Base-by-base conservation (phyloP, 2,888 invertebrate species). In the Bimastos eiseni region DNA sequence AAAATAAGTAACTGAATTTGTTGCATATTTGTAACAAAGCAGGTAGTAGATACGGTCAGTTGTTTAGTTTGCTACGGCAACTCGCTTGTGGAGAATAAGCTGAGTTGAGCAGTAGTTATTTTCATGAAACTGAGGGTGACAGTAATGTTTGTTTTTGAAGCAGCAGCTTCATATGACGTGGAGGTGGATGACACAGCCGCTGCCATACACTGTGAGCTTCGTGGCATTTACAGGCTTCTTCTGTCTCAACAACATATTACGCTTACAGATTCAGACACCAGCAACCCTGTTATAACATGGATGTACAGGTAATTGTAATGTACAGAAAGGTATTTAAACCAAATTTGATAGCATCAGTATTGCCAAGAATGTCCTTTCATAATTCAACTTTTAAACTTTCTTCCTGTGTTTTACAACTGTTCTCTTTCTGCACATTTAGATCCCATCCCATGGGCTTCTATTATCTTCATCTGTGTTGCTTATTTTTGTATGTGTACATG, bases 171-270 rank as follows among this genome's bases (percentile, higher is more conserved):
- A 86, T 86, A 36, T 89, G 89, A 89, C 19, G 89, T 89, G 44
- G 55, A 89, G 49, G 55, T 70, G 30, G 89, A 89, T n/a, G 89
- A 89, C 70, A 89, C 89, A 30, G 89, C 55, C 15, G 89, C 89
- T 55, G 89, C 89, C 24, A 70, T 55, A 37, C 55, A 49, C 89
- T 89, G 89, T 89, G 89, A 70, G 37, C 44, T 89, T n/a, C 34
- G 70, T 30, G 89, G 89, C 37, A n/a, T 37, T 15, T 89, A 89
- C 33, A 24, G 70, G 33, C 70, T 89, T 36, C 36, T 55, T 44
- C 89, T 89, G 34, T 49, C 89, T 89, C 44, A 70, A 30, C 44
- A 55, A 83, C 49, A 70, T 83, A 55, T 89, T 30, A 34, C 34
- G 17, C 89, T 89, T 24, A 33, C 44, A 33, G 89, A 89, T 13